phyloP scores from a whole-genome alignment of 2,797 vertebrate species.

The Phoeniculus purpureus region DNA sequence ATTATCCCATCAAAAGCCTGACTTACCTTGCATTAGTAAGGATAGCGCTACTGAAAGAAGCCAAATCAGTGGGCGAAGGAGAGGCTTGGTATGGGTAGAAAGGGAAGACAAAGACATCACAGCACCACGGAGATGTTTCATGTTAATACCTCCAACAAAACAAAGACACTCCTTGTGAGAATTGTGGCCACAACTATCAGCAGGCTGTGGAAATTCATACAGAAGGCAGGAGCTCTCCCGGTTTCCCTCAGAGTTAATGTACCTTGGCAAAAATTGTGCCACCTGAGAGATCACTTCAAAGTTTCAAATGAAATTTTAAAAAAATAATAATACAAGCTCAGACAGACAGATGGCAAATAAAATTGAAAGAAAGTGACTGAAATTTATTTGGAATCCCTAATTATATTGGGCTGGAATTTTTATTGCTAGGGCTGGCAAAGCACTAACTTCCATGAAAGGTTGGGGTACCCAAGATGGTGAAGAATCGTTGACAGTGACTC shows the following conservation, averaged over 20 bases:
- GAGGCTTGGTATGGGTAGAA: not conserved
- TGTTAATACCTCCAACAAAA: not conserved
- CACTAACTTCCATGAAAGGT: not conserved
- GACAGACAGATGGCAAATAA: not conserved
- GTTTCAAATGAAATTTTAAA: not conserved
- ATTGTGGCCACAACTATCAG: not conserved
- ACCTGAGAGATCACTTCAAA: not conserved
- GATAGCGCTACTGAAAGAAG: not conserved
- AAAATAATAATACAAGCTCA: not conserved
- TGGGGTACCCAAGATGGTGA: not conserved
- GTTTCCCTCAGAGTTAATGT: not conserved
- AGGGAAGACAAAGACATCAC: not conserved
- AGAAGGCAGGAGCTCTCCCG: not conserved
- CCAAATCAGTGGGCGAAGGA: not conserved
- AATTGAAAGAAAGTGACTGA: not conserved
- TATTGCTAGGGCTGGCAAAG: not conserved
- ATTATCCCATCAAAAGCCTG: not conserved
- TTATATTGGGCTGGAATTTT: not conserved
- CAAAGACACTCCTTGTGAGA: not conserved
- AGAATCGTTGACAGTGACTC: not conserved
- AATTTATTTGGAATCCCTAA: conserved; percentile 1
- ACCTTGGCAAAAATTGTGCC: not conserved
- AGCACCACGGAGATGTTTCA: not conserved
- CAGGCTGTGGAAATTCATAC: not conserved
- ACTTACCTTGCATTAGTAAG: not conserved